Percentiles rank a stretch among this genome's conserved stretches.
Evolutionary conservation across 1,140 invertebrate genomes (phyloP).

Genomic region (Andrena cerasifolii): DNA sequence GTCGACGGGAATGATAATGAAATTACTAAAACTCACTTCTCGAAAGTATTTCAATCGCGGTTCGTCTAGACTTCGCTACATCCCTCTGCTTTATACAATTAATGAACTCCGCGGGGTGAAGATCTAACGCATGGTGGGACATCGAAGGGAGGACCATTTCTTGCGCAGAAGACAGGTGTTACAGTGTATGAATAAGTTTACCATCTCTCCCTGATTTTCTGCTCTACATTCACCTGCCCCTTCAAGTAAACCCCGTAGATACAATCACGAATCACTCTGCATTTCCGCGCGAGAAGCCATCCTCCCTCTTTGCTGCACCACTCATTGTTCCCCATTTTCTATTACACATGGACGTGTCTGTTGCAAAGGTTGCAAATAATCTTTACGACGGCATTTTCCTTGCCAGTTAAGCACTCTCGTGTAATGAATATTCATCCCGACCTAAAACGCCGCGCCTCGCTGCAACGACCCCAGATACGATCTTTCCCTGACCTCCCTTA

Average conservation of each 20-base stretch:
- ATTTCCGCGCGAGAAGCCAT: no score
- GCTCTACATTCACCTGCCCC: no score
- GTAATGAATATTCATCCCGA: constrained; percentile 1
- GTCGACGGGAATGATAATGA: constrained; percentile 71
- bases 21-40: constrained; percentile 34
- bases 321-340: neutral
- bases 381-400: neutral
- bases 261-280: no score
- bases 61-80: neutral
- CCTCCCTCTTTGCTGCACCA: neutral
- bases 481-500: no score
- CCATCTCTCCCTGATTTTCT: no score
- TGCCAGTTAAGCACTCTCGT: neutral
- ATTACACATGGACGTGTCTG: neutral
- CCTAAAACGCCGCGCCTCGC: neutral
- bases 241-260: no score
- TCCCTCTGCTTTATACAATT: neutral
- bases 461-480: neutral
- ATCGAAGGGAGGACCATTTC: no score
- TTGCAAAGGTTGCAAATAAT: no score
- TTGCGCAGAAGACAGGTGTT: no score
- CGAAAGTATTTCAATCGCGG: constrained; percentile 15
- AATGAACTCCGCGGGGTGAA: no score
- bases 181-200: no score
- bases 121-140: no score